Conservation (phyloP, 2,888 invertebrate species). For the Cheilosia pagana region DNA sequence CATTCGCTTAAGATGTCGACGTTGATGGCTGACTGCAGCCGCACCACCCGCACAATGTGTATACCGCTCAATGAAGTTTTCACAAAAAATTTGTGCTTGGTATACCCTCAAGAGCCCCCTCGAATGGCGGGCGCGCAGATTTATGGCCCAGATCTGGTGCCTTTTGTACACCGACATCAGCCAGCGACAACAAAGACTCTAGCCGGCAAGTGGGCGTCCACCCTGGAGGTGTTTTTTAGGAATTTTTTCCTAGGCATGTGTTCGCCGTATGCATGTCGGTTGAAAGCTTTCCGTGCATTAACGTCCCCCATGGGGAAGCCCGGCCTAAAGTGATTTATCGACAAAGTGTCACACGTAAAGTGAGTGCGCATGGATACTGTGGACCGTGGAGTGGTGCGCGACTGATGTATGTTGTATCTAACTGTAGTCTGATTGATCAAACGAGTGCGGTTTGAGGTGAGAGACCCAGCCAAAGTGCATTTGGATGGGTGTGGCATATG, state of each 20-base stretch:
- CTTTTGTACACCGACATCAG: slow-evolving; percentile 46
- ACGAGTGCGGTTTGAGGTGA: slow-evolving; percentile 12
- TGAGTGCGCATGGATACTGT: not conserved
- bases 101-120: slow-evolving; percentile 45
- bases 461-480: slow-evolving; percentile 52
- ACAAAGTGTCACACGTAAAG: slow-evolving; percentile 61
- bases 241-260: slow-evolving; percentile 24
- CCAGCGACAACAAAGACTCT: slow-evolving; percentile 50
- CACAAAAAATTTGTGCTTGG: slow-evolving; percentile 25
- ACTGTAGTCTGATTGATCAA: slow-evolving; percentile 62
- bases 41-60: slow-evolving; percentile 54
- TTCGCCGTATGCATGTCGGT: slow-evolving; percentile 20
- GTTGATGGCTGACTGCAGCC: slow-evolving; percentile 5
- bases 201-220: slow-evolving; percentile 64
- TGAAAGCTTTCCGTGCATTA: slow-evolving; percentile 67
- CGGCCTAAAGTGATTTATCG: slow-evolving; percentile 71
- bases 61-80: slow-evolving; percentile 47
- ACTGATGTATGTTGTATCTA: slow-evolving; percentile 14
- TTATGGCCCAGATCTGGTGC: slow-evolving; percentile 61
- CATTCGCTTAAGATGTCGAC: slow-evolving; percentile 14
- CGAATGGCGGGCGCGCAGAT: slow-evolving; percentile 28
- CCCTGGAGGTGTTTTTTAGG: slow-evolving; percentile 63
- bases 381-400: slow-evolving; percentile 21
- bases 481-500: slow-evolving; percentile 58
- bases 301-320: slow-evolving; percentile 70